Conservation (phyloP, 2,888 invertebrate genomes). For the Cantharis flavilabris region DNA sequence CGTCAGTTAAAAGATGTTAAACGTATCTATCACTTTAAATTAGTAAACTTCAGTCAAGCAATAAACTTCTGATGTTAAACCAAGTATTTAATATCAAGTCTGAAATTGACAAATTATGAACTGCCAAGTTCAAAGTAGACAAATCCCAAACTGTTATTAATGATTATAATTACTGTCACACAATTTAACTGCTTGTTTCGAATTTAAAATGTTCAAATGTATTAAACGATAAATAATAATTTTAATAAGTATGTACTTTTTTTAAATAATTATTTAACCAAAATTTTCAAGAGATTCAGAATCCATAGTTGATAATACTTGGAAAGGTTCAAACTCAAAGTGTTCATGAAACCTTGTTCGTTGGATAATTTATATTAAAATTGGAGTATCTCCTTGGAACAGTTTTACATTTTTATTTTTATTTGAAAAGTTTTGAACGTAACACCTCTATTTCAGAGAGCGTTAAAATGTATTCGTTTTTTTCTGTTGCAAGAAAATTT, state of each 20-base stretch:
- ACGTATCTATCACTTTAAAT: not conserved
- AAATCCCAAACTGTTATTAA: not conserved
- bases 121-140: not conserved
- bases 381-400: not conserved
- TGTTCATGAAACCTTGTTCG: not conserved
- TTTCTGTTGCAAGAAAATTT: not conserved
- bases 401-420: not conserved
- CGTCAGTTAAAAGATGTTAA: not conserved
- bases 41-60: not conserved
- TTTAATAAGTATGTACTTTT: too few relatives aligned
- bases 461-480: not conserved
- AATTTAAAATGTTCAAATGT: not conserved
- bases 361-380: not conserved
- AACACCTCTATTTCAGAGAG: not conserved
- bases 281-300: not conserved
- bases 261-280: not conserved
- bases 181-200: not conserved
- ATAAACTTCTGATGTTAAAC: not conserved
- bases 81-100: not conserved
- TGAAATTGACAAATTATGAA: not conserved
- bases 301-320: not conserved
- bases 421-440: not conserved
- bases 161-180: not conserved
- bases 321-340: not conserved
- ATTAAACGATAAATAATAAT: not conserved